Conservation (phyloP, 2,888 invertebrate genomes). For the Ornithoptera alexandrae region DNA sequence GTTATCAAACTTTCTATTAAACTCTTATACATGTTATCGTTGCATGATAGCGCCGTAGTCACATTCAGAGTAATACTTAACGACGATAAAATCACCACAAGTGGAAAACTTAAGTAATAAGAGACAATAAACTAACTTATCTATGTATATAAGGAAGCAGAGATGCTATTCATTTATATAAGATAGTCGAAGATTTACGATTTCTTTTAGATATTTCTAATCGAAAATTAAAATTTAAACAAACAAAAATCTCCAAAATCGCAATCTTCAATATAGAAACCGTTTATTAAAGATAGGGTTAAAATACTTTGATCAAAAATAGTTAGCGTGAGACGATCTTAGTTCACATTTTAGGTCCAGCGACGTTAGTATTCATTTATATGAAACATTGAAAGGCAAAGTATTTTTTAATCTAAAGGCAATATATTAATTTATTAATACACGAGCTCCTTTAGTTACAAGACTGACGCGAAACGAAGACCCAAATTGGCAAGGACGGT, state of each 20-base stretch:
- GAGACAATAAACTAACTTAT: conserved; percentile 5
- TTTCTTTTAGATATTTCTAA: background rate
- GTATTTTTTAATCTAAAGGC: background rate
- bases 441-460: background rate
- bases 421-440: background rate
- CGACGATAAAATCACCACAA: background rate
- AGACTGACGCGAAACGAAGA: background rate
- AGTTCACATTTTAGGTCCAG: background rate
- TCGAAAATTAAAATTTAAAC: background rate
- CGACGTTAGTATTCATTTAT: background rate
- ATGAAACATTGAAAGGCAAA: background rate
- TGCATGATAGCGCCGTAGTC: conserved; percentile 10
- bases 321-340: background rate
- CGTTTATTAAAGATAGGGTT: background rate
- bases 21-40: conserved; percentile 15
- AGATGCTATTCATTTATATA: conserved; percentile 7
- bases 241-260: too few relatives aligned
- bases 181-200: background rate
- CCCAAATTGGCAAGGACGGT: background rate
- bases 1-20: conserved; percentile 5
- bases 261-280: background rate
- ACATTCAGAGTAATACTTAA: background rate
- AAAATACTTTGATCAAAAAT: background rate
- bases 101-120: conserved; percentile 12
- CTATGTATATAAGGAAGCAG: conserved; percentile 22